Evolutionary conservation across 2,888 invertebrate species (phyloP).

Genomic region (Hirtodrosophila trivittata): DNA sequence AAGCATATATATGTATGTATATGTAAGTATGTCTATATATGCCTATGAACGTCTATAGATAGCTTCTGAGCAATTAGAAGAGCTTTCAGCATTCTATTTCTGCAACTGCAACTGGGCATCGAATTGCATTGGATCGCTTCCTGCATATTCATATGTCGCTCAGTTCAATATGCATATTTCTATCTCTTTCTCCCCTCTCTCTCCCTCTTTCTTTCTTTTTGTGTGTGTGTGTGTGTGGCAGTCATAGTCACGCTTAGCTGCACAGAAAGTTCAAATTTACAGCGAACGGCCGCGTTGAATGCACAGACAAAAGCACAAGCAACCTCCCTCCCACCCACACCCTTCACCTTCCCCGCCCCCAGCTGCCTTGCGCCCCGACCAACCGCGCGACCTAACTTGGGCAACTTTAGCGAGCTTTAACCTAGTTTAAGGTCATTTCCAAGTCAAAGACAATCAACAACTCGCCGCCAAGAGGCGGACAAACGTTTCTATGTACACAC

Average conservation of each 20-base stretch:
- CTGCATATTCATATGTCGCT: conserved; percentile 29
- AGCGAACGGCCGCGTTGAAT: conserved; percentile 21
- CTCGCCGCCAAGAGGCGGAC: conserved; percentile 19
- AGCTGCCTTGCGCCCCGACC: not conserved
- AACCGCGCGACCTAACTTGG: conserved; percentile 29
- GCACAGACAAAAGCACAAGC: conserved; percentile 36
- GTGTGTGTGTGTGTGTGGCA: conserved; percentile 5
- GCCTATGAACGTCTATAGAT: not conserved
- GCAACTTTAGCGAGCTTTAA: conserved; percentile 79
- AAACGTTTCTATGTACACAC: not conserved
- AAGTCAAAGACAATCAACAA: conserved; percentile 71
- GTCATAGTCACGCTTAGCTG: conserved; percentile 57
- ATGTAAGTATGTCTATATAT: not conserved
- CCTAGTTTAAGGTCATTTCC: conserved; percentile 83
- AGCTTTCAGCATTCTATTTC: conserved; percentile 40
- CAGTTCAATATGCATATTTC: conserved; percentile 27
- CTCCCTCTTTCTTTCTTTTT: conserved; percentile 6
- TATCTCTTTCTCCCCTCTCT: conserved; percentile 23
- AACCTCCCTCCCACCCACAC: not conserved
- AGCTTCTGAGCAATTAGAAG: conserved; percentile 25
- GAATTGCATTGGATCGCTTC: conserved; percentile 37
- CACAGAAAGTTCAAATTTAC: conserved; percentile 71
- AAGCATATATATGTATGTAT: not conserved
- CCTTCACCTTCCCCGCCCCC: not conserved
- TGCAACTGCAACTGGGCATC: conserved; percentile 14